Percentiles rank a stretch among this genome's conserved stretches.
These are phyloP conservation scores for Hycleus cichorii DNA, from an alignment of 1,140 invertebrate species.

Conservation along the genomic window DNA sequence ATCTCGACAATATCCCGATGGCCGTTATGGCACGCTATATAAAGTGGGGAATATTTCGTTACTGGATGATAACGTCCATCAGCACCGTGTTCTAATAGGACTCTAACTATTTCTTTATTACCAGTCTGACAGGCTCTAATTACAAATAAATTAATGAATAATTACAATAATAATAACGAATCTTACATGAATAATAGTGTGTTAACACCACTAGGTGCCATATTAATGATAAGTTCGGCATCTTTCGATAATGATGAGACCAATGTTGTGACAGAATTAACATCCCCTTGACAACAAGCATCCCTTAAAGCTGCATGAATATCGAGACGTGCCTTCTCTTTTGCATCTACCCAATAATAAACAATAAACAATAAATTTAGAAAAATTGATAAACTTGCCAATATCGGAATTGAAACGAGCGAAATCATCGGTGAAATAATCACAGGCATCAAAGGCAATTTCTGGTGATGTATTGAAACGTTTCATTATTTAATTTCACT, in stretches of 20 bases:
- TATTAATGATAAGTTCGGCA: constrained; percentile 69
- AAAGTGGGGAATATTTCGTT: constrained; percentile 87
- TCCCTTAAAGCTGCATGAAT: constrained; percentile 66
- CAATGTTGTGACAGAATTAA: constrained; percentile 52
- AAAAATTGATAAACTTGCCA: constrained; percentile 24
- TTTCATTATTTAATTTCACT: constrained; percentile 6
- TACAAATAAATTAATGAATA: constrained; percentile 21
- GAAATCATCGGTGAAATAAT: constrained; percentile 60
- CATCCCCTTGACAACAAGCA: constrained; percentile 62
- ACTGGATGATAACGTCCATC: constrained; percentile 81
- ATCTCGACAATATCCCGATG: constrained; percentile 72
- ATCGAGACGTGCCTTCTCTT: constrained; percentile 61
- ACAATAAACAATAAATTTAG: neutral
- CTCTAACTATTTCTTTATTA: constrained; percentile 67
- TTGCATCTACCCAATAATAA: constrained; percentile 49
- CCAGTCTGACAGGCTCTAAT: constrained; percentile 73
- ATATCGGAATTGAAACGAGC: constrained; percentile 23
- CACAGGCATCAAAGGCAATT: constrained; percentile 55
- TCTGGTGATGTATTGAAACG: constrained; percentile 40
- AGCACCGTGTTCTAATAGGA: constrained; percentile 73
- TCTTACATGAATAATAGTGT: constrained; percentile 77
- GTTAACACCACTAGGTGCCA: constrained; percentile 77
- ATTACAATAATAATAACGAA: neutral
- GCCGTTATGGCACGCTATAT: constrained; percentile 84
- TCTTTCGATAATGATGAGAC: constrained; percentile 57